A percentile compares a stretch with the other conserved stretches of the same genome.
These are phyloP conservation scores for Hiodon tergisus DNA, from an alignment of 2,113 vertebrate species.

Conservation along the genomic window DNA sequence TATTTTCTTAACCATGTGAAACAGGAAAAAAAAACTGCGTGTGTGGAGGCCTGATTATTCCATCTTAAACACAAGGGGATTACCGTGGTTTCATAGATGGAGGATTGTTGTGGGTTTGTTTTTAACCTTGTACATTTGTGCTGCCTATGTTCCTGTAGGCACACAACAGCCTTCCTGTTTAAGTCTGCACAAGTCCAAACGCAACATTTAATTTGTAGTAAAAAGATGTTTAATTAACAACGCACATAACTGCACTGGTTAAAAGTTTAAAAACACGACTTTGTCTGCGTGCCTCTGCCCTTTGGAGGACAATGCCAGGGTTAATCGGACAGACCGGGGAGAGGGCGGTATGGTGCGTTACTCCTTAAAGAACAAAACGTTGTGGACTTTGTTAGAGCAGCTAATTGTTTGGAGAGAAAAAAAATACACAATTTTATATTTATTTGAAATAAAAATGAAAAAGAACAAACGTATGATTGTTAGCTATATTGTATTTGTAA, in stretches of 20 bases:
- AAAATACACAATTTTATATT: conserved; percentile 10
- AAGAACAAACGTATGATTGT: conserved; percentile 8
- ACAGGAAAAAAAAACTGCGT: conserved; percentile 38
- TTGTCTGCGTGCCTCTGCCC: conserved; percentile 6
- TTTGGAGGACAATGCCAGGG: not conserved
- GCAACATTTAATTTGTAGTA: not conserved
- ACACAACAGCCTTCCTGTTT: conserved; percentile 9
- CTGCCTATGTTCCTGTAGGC: conserved; percentile 9
- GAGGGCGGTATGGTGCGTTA: not conserved
- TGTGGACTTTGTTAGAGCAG: conserved; percentile 22
- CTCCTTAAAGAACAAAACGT: not conserved
- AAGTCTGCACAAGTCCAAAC: not conserved
- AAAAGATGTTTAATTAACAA: not conserved
- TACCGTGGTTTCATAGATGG: not conserved
- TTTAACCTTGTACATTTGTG: conserved; percentile 13
- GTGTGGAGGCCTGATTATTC: not conserved
- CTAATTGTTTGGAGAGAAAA: conserved; percentile 14
- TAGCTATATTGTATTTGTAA: conserved; percentile 3
- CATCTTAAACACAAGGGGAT: not conserved
- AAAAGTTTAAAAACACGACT: not conserved
- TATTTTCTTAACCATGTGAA: conserved; percentile 31
- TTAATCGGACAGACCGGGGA: not conserved
- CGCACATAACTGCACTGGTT: not conserved
- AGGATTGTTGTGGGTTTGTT: not conserved
- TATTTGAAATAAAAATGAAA: conserved; percentile 9